Conservation (phyloP, 2,888 invertebrate species). For the Rhagonycha fulva region DNA sequence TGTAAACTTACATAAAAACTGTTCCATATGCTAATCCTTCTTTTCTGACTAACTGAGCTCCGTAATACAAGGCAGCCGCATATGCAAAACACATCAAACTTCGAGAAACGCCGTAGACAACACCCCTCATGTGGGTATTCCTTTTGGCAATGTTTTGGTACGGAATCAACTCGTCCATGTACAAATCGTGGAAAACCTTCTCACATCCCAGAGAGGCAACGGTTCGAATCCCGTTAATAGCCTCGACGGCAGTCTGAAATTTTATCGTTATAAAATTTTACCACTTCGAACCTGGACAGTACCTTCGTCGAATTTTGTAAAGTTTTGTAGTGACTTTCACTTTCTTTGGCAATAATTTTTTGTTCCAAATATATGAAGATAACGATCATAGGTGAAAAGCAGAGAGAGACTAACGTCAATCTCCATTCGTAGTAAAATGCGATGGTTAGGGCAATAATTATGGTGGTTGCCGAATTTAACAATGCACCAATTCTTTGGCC, state of each 20-base stretch:
- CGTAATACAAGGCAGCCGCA: too few species aligned
- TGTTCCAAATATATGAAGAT: constrained; percentile 70
- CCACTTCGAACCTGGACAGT: too few species aligned
- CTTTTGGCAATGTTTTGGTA: too few species aligned
- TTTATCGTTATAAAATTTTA: too few species aligned
- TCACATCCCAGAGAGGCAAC: constrained; percentile 70
- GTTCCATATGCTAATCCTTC: constrained; percentile 61
- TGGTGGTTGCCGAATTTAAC: constrained; percentile 72
- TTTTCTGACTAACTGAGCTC: constrained; percentile 64
- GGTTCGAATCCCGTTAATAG: constrained; percentile 76
- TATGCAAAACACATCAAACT: too few species aligned
- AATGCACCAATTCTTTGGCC: constrained; percentile 82
- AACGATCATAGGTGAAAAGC: constrained; percentile 74
- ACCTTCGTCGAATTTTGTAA: too few species aligned
- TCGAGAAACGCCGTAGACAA: too few species aligned
- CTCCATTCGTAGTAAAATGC: constrained; percentile 76
- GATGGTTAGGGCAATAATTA: constrained; percentile 66
- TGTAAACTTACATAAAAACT: constrained; percentile 66
- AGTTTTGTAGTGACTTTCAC: constrained; percentile 62
- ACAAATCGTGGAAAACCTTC: too few species aligned
- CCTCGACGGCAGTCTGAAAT: constrained; percentile 72
- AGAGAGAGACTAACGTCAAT: constrained; percentile 71
- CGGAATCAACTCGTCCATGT: too few species aligned
- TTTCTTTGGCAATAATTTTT: constrained; percentile 67
- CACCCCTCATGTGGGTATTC: too few species aligned